phyloP scores from a whole-genome alignment of 1,140 invertebrate genomes.

The Hormaphis cornu region DNA sequence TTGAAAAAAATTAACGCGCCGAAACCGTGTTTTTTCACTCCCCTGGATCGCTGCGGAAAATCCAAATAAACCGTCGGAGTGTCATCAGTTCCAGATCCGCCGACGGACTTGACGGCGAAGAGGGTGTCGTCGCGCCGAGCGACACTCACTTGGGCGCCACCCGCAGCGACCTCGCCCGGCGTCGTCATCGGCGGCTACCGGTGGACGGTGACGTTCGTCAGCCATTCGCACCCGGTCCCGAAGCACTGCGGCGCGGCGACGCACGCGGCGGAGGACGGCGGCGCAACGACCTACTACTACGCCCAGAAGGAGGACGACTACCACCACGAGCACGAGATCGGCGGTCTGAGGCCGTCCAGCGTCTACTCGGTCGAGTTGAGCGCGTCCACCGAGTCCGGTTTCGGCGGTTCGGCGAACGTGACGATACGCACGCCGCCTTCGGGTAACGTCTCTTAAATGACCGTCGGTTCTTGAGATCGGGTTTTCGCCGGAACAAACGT shows the following conservation, averaged over 20 bases:
- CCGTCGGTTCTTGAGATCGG: background rate
- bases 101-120: background rate
- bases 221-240: background rate
- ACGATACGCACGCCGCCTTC: background rate
- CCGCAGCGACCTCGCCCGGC: background rate
- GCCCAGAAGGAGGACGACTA: too few relatives aligned
- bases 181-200: background rate
- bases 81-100: background rate
- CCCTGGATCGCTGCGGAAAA: background rate
- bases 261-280: background rate
- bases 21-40: background rate
- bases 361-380: background rate
- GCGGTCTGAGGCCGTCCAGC: background rate
- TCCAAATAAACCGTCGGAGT: too few relatives aligned
- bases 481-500: background rate
- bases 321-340: background rate
- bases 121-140: background rate
- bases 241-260: background rate
- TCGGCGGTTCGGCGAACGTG: background rate
- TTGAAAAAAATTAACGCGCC: background rate
- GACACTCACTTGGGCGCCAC: background rate
- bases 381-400: background rate
- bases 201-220: background rate
- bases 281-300: too few relatives aligned
- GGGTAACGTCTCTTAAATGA: background rate